Evolutionary conservation across 2,113 vertebrate genomes (phyloP), one percentile per base, ranked within the genome.

Genomic region (Ramphastos sulfuratus): DNA sequence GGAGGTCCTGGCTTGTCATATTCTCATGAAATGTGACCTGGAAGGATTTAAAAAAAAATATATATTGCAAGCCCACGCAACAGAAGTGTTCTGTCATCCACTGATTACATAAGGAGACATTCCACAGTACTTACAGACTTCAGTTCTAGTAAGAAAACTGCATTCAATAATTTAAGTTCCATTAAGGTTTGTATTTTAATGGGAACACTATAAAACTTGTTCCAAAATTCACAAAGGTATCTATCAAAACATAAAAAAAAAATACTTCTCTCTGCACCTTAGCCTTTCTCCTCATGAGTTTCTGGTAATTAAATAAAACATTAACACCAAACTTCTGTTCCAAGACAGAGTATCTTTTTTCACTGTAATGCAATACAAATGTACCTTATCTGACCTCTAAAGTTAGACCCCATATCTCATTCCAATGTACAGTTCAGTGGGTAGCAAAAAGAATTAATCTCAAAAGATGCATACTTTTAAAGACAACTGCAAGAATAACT

Each of bases 291-390:
- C 27, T 55, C 15, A 1, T 54, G 59, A 81, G 7, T 37, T 20
- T 33, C 44, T 33, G 19, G 50, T 15, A 94, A 78, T 54, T 61
- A 93, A 85, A 85, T 55, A 65, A 70, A 75, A 83, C 35, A 27
- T 82, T 70, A 90, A 85, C n/a, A 82, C 12, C 76, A 35, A 80
- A 71, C 28, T 83, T 63, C 28, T 77, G 16, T 37, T 87, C 33
- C 79, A 87, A 83, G 75, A 58, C 27, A 42, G 35, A 82, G 6
- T 70, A 77, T 52, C 60, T 70, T 85, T 85, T 87, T 82, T 69
- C 75, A 76, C 60, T 50, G 60, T 42, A 73, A 82, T 1, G 0
- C 44, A 93, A 95, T 50, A 85, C 13, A 91, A 92, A 87, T 23
- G 24, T 8, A 67, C 31, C 33, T 88, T 66, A 92, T 86, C 85